Evolutionary conservation across 2,797 vertebrate genomes (phyloP).

Genomic region (Gambusia yucatana): DNA sequence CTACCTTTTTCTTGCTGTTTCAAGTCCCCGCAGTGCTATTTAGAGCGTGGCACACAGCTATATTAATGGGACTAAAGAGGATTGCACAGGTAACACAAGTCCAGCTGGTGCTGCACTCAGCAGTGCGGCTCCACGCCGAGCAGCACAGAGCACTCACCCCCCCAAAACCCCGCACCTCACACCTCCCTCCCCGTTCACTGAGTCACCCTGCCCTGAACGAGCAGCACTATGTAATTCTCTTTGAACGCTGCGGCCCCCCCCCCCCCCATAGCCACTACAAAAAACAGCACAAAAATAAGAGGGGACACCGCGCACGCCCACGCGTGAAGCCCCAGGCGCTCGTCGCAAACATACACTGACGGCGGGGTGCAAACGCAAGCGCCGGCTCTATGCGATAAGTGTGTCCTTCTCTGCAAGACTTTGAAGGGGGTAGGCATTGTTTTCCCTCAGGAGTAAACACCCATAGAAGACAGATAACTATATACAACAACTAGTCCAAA

Average conservation of each 20-base stretch:
- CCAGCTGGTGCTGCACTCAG: constrained; percentile 64
- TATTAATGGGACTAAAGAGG: constrained; percentile 72
- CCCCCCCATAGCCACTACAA: constrained; percentile 46
- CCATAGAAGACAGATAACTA: constrained; percentile 56
- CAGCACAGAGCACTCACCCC: constrained; percentile 32
- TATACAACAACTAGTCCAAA: constrained; percentile 57
- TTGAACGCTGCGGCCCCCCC: constrained; percentile 53
- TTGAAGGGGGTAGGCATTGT: constrained; percentile 61
- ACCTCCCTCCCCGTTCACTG: constrained; percentile 55
- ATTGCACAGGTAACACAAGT: constrained; percentile 64
- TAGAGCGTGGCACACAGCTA: constrained; percentile 49
- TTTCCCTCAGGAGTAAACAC: constrained; percentile 63
- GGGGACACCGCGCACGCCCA: constrained; percentile 37
- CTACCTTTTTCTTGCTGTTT: constrained; percentile 36
- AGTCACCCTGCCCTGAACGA: constrained; percentile 67
- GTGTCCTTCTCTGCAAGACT: constrained; percentile 60
- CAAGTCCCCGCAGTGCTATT: constrained; percentile 58
- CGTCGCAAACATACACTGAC: constrained; percentile 30
- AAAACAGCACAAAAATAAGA: constrained; percentile 63
- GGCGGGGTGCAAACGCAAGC: constrained; percentile 38
- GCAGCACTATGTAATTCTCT: constrained; percentile 72
- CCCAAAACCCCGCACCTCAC: too few relatives aligned
- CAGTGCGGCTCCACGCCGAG: constrained; percentile 31
- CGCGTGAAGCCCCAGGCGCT: constrained; percentile 15
- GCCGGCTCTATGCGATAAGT: constrained; percentile 50